These are phyloP conservation scores for Cynopterus brachyotis DNA, from an alignment of 2,113 vertebrate species.

Conservation along the genomic window DNA sequence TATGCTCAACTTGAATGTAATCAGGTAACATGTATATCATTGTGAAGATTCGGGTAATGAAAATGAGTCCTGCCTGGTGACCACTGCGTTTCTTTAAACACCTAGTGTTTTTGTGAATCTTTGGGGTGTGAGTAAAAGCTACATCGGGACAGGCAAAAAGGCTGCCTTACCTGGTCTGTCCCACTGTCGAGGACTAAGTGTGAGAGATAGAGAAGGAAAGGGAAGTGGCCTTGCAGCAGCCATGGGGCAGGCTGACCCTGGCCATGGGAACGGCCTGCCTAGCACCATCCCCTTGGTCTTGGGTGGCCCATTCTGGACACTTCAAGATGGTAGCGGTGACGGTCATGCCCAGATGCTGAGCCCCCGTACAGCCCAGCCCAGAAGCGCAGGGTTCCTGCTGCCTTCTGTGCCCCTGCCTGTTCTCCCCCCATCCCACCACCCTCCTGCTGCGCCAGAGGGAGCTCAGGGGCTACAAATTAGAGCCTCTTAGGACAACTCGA, in stretches of 20 bases:
- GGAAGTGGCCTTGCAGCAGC: not conserved
- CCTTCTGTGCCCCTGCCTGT: not conserved
- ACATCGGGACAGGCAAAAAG: not conserved
- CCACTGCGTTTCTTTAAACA: not conserved
- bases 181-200: not conserved
- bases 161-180: not conserved
- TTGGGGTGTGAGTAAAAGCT: not conserved
- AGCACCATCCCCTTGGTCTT: not conserved
- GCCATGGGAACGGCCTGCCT: not conserved
- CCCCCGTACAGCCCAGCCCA: not conserved
- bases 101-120: not conserved
- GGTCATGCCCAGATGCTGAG: not conserved
- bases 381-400: not conserved
- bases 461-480: not conserved
- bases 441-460: not conserved
- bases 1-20: conserved; percentile 2
- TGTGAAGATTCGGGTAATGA: not conserved
- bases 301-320: not conserved
- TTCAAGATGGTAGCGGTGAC: not conserved
- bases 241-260: not conserved
- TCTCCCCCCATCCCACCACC: not conserved
- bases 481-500: not conserved
- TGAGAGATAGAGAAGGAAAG: not conserved
- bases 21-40: conserved; percentile 51
- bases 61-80: not conserved